These are phyloP conservation scores for Martes martes DNA, from an alignment of 2,113 vertebrate species.

Conservation along the genomic window DNA sequence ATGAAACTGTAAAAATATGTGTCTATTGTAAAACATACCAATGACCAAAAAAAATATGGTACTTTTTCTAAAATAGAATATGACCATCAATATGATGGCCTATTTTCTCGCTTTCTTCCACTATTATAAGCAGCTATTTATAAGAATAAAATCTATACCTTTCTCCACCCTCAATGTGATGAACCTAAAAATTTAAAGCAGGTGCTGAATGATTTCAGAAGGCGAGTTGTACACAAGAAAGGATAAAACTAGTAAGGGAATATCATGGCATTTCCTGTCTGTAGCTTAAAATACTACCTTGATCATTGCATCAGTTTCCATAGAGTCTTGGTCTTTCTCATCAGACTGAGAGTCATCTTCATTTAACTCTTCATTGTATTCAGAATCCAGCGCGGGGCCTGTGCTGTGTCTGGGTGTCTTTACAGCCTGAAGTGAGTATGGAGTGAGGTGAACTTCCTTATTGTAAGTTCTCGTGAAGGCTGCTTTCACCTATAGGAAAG, in stretches of 20 bases:
- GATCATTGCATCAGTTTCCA: conserved; percentile 93
- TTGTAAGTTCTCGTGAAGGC: conserved; percentile 97
- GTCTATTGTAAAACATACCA: background rate
- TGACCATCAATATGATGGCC: background rate
- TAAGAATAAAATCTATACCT: background rate
- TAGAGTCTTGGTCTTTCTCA: conserved; percentile 84
- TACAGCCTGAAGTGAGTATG: conserved; percentile 88
- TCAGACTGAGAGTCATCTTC: conserved; percentile 82
- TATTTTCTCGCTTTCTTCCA: background rate
- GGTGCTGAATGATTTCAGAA: background rate
- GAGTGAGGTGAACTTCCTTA: conserved; percentile 91
- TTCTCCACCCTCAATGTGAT: background rate
- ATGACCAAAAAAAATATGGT: background rate
- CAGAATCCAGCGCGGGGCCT: conserved; percentile 56
- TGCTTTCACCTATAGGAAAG: conserved; percentile 90
- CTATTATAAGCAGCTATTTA: background rate
- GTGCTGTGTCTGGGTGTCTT: conserved; percentile 86
- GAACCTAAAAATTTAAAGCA: background rate
- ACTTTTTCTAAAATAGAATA: background rate
- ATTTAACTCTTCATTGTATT: conserved; percentile 76
- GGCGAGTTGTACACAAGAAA: background rate
- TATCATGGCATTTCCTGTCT: background rate
- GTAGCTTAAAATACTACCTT: conserved; percentile 84
- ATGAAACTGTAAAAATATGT: background rate
- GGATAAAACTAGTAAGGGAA: background rate